Base-by-base conservation (phyloP, 2,113 vertebrate genomes). In the Aramus guarauna region DNA sequence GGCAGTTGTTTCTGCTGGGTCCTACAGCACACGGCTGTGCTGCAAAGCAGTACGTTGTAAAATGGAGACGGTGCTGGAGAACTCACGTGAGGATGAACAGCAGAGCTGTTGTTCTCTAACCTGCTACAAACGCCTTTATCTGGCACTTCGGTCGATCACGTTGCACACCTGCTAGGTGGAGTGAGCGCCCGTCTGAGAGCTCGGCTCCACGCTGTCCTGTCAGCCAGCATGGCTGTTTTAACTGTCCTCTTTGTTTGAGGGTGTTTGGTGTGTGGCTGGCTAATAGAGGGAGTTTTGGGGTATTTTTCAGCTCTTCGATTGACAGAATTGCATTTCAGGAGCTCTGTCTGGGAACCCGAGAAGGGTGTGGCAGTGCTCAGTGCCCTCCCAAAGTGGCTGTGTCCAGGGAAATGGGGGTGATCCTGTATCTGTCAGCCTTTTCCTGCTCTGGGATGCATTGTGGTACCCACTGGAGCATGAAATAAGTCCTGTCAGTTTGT, bases 141-240 rank as follows among this genome's bases (percentile, higher is more conserved):
- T 30, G 23, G 41, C 0, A 3, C 21, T 20, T 24, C 0, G 2
- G 14, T 37, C 3, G 16, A 3, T 68, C 48, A 2, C 5, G 2
- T 37, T 12, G 2, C 68, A 27, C 26, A 3, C 16, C n/a, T 15
- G 36, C 27, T 6, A 12, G 34, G 21, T 24, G 86, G 29, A 8
- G 32, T 0, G 32, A 56, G 75, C 5, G 5, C 39, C 77, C 0
- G 4, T 14, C 73, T 2, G 73, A 19, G 83, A n/a, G 41, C 74
- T 62, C 34, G 0, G 80, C 37, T 68, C 43, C 4, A 14, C 0
- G 1, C 41, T 14, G 16, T 7, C 59, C n/a, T 15, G 2, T 37
- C 62, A 83, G 66, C 47, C 47, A 29, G 34, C 5, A 4, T 5
- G 48, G 45, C 5, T 8, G 2, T 63, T 37, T 43, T 41, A 15